A percentile compares a stretch with the other conserved stretches of the same genome.
Conservation (phyloP, 2,113 vertebrate species). For the Bos javanicus region DNA sequence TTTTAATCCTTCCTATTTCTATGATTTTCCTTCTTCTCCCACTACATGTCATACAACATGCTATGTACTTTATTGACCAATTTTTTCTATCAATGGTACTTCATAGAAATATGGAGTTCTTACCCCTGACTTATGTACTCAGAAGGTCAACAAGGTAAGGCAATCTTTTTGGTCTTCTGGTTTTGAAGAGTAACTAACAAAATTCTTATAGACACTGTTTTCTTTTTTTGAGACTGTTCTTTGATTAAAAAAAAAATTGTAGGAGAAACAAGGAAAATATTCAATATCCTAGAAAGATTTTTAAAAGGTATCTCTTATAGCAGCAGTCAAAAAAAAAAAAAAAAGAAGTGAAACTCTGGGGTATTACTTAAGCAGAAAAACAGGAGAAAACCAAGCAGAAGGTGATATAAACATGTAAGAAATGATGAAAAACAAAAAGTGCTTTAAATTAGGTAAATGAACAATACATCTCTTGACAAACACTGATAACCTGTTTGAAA, state of each 20-base stretch:
- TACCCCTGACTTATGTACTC: neutral
- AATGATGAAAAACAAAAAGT: slow-evolving; percentile 10
- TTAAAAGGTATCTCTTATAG: neutral
- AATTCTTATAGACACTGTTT: neutral
- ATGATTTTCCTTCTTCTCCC: neutral
- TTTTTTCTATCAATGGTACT: neutral
- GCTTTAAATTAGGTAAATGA: slow-evolving; percentile 2
- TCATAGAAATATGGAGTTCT: slow-evolving; percentile 7
- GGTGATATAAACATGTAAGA: neutral
- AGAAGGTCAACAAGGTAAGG: neutral
- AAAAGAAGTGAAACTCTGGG: neutral
- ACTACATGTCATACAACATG: neutral
- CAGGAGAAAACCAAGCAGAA: slow-evolving; percentile 4
- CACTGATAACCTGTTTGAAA: neutral
- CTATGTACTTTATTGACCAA: neutral
- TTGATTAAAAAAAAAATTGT: neutral
- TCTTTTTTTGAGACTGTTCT: neutral
- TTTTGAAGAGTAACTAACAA: neutral
- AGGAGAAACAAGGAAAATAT: neutral
- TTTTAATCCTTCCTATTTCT: slow-evolving; percentile 19
- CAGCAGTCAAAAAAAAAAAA: neutral
- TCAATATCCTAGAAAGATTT: neutral
- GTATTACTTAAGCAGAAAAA: slow-evolving; percentile 14
- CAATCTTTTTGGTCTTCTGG: neutral
- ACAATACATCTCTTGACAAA: neutral